Conservation (phyloP, 35 echinoderm and acorn worm species). For the Stichopus chloronotus region DNA sequence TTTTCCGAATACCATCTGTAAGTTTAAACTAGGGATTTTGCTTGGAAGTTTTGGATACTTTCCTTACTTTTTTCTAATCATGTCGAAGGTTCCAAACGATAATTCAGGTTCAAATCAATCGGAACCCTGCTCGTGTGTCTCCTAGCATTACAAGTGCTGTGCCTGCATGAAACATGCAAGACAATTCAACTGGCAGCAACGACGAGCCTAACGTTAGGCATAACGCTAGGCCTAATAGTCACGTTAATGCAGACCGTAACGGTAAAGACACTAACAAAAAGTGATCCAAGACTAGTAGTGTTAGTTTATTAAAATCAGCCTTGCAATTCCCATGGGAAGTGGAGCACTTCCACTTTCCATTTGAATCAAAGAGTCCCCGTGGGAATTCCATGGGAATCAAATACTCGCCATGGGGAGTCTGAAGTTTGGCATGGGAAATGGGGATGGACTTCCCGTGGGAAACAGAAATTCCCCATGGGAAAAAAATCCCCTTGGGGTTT, state of each 20-base stretch:
- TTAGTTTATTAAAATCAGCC: too few relatives aligned
- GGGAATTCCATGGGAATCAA: too few relatives aligned
- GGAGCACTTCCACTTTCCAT: too few relatives aligned
- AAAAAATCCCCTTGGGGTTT: too few relatives aligned
- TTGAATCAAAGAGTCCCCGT: too few relatives aligned
- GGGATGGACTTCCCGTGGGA: too few relatives aligned
- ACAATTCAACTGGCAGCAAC: not conserved
- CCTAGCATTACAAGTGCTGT: not conserved
- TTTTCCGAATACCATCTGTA: too few relatives aligned
- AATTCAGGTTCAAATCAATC: not conserved
- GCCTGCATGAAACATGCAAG: slow-evolving; percentile 7
- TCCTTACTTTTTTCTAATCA: not conserved
- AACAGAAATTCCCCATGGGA: too few relatives aligned
- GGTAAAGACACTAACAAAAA: not conserved
- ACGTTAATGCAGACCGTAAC: not conserved
- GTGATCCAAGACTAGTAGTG: not conserved
- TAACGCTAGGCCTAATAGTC: not conserved
- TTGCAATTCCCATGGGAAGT: too few relatives aligned
- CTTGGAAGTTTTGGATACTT: not conserved
- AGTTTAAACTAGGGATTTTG: not conserved
- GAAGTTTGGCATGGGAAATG: too few relatives aligned
- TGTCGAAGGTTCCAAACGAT: not conserved
- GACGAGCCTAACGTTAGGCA: not conserved
- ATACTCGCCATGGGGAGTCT: too few relatives aligned
- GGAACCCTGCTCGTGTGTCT: not conserved